These are phyloP conservation scores for Lampris megalopsis DNA, from an alignment of 2,113 vertebrate genomes.

Conservation along the genomic window DNA sequence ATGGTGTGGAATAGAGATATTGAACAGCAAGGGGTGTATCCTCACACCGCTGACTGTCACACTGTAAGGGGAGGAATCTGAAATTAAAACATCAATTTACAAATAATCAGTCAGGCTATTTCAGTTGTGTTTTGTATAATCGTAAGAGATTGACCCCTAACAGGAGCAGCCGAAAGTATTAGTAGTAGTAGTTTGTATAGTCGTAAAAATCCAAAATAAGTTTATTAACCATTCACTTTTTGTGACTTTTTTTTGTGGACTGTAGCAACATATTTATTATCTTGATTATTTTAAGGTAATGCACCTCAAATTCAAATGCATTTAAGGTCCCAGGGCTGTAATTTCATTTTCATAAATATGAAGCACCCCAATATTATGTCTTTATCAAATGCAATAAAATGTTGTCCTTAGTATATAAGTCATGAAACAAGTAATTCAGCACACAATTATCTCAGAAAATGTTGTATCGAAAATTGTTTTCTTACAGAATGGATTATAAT, in stretches of 20 bases:
- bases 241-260: not conserved
- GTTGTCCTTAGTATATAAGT: not conserved
- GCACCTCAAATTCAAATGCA: too few relatives aligned
- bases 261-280: not conserved
- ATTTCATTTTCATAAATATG: not conserved
- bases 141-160: not conserved
- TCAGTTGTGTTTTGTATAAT: constrained; percentile 29
- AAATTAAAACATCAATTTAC: constrained; percentile 63
- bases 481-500: not conserved
- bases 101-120: not conserved
- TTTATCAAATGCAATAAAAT: not conserved
- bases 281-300: too few relatives aligned
- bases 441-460: too few relatives aligned
- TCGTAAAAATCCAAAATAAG: too few relatives aligned
- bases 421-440: not conserved
- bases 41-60: constrained; percentile 78
- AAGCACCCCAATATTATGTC: not conserved
- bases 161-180: too few relatives aligned
- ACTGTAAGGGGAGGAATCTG: constrained; percentile 86
- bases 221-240: not conserved
- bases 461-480: too few relatives aligned
- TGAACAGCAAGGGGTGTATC: constrained; percentile 91
- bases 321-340: not conserved
- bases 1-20: constrained; percentile 90
- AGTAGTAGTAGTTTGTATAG: too few relatives aligned